phyloP scores from a whole-genome alignment of 2,888 invertebrate genomes.

The Eristalis pertinax region DNA sequence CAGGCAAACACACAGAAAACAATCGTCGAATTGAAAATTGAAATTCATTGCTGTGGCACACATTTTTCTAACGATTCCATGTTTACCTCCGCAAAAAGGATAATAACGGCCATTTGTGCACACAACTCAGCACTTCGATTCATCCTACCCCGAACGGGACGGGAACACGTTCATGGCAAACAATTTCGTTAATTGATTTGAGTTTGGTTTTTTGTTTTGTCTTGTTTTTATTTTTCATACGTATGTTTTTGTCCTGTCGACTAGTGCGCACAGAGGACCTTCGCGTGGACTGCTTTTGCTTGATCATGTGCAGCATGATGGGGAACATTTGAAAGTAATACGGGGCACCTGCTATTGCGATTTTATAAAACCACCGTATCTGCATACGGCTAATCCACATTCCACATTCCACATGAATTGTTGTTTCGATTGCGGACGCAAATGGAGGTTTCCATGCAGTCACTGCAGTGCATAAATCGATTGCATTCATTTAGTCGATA shows the following conservation, averaged over 20 bases:
- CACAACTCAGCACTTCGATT: conserved; percentile 48
- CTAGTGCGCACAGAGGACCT: conserved; percentile 11
- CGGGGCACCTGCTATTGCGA: conserved; percentile 52
- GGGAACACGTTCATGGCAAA: conserved; percentile 53
- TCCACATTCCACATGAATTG: conserved; percentile 40
- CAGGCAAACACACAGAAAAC: conserved; percentile 38
- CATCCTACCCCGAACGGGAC: conserved; percentile 22
- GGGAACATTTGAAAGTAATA: conserved; percentile 53
- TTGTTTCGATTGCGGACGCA: neutral
- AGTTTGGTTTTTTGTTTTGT: conserved; percentile 44
- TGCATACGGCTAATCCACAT: conserved; percentile 38
- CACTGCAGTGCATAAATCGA: conserved; percentile 62
- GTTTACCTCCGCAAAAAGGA: conserved; percentile 42
- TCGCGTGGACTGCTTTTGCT: neutral
- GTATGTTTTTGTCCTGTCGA: conserved; percentile 8
- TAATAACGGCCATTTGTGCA: conserved; percentile 66
- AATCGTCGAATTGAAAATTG: conserved; percentile 50
- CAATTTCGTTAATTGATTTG: conserved; percentile 72
- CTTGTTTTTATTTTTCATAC: conserved; percentile 6
- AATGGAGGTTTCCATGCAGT: conserved; percentile 7
- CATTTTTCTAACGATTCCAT: conserved; percentile 58
- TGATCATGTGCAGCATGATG: neutral
- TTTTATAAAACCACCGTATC: conserved; percentile 36
- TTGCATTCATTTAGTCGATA: conserved; percentile 63
- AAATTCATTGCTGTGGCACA: conserved; percentile 47